Percentiles rank a stretch among this genome's conserved stretches.
These are phyloP conservation scores for Batillaria attramentaria DNA, from an alignment of 1,140 invertebrate species.

Conservation along the genomic window DNA sequence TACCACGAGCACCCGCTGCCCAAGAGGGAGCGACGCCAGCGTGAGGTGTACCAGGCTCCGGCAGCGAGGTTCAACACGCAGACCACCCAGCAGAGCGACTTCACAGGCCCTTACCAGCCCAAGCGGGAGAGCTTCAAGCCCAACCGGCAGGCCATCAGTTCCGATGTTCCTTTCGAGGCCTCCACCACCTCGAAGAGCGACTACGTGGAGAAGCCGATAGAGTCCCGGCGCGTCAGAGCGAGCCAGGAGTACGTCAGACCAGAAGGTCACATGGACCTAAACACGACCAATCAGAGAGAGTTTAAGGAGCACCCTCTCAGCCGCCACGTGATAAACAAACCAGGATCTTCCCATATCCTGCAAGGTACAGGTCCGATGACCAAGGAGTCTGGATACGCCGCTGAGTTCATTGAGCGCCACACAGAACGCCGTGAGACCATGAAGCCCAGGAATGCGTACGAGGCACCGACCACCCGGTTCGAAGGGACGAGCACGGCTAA, in stretches of 20 bases:
- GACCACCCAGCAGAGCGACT: conserved; percentile 30
- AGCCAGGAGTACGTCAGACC: conserved; percentile 27
- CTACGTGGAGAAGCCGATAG: conserved; percentile 25
- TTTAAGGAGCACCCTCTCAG: conserved; percentile 24
- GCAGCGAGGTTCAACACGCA: conserved; percentile 16
- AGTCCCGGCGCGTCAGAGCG: background rate
- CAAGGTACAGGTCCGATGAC: conserved; percentile 24
- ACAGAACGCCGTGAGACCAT: background rate
- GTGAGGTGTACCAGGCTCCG: conserved; percentile 25
- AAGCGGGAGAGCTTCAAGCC: conserved; percentile 34
- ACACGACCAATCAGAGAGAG: conserved; percentile 31
- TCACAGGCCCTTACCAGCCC: conserved; percentile 20
- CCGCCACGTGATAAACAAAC: conserved; percentile 15
- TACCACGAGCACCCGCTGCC: conserved; percentile 33
- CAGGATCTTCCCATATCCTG: conserved; percentile 35
- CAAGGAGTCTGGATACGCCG: conserved; percentile 22
- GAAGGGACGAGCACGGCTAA: conserved; percentile 29
- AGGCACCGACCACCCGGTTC: conserved; percentile 39
- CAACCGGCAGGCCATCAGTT: conserved; percentile 10
- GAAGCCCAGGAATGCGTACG: conserved; percentile 33
- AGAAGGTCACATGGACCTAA: conserved; percentile 39
- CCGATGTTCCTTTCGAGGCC: conserved; percentile 24
- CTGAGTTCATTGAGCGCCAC: conserved; percentile 14
- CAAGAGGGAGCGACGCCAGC: background rate
- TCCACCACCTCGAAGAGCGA: conserved; percentile 22